Evolutionary conservation across 2,888 invertebrate genomes (phyloP), one percentile per base, ranked within the genome.

Genomic region (Lingula anatina): DNA sequence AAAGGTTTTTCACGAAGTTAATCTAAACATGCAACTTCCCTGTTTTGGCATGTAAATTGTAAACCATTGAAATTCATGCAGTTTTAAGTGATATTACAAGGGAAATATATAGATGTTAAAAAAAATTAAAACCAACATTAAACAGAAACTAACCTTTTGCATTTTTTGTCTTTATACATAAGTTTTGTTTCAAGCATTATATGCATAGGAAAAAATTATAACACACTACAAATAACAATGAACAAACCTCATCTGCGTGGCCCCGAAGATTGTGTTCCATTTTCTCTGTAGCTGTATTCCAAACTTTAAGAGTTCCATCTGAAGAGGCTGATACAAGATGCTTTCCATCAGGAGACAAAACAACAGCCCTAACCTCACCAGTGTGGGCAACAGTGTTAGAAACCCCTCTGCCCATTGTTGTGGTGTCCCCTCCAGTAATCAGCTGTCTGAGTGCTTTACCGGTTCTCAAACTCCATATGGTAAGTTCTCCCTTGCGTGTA

Each of bases 181-280:
- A n/a, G n/a, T n/a, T n/a, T n/a, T n/a, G n/a, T n/a, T n/a, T n/a
- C n/a, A n/a, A n/a, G n/a, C n/a, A n/a, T n/a, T n/a, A n/a, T n/a
- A n/a, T n/a, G n/a, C n/a, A n/a, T n/a, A n/a, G n/a, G n/a, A n/a
- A n/a, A n/a, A n/a, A n/a, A n/a, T n/a, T n/a, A n/a, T n/a, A n/a
- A n/a, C n/a, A n/a, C n/a, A n/a, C n/a, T n/a, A n/a, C n/a, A n/a
- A n/a, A n/a, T n/a, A n/a, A n/a, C n/a, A n/a, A n/a, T n/a, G n/a
- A n/a, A n/a, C n/a, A 42, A 35, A 76, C 77, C 71, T 76, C 75
- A 57, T 75, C 75, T 18, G 61, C 58, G 55, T 77, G 76, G 35
- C 75, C 76, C 43, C 59, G 53, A 45, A 76, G 60, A 2, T 73
- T 69, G 49, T 67, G 62, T 31, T 70, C 50, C 42, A 70, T 70